A percentile compares a stretch with the other conserved stretches of the same genome.
phyloP scores from a whole-genome alignment of 2,113 vertebrate genomes.

The Pimephales promelas region DNA sequence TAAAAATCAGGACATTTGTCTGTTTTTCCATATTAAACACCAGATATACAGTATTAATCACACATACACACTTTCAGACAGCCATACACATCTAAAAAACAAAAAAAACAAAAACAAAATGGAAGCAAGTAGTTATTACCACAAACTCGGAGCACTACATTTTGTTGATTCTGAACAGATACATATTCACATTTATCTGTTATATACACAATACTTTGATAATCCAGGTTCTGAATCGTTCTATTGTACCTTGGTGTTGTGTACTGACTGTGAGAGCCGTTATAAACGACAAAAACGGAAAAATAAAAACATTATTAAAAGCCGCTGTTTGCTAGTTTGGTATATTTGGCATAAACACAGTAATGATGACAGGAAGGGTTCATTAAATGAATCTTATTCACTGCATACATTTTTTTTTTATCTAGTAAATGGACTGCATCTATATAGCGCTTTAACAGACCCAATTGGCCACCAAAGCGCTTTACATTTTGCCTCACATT shows the following conservation, averaged over 20 bases:
- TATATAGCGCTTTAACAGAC: no score
- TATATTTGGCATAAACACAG: constrained; percentile 70
- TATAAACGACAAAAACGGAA: constrained; percentile 67
- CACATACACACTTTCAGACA: constrained; percentile 67
- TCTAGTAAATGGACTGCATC: background rate
- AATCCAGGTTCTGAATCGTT: constrained; percentile 62
- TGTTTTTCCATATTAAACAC: constrained; percentile 73
- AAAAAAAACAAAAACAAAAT: constrained; percentile 67
- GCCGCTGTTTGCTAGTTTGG: constrained; percentile 54
- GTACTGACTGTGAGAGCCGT: constrained; percentile 63
- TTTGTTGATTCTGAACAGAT: constrained; percentile 74
- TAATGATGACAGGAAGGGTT: constrained; percentile 48
- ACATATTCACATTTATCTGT: constrained; percentile 80
- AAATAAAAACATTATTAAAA: constrained; percentile 45
- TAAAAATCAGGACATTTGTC: constrained; percentile 71
- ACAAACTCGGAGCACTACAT: constrained; percentile 76
- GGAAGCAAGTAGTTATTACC: constrained; percentile 75
- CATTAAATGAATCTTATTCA: constrained; percentile 35
- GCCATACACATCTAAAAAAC: constrained; percentile 68
- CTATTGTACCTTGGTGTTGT: constrained; percentile 71
- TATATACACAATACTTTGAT: constrained; percentile 75
- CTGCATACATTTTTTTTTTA: background rate
- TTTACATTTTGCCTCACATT: no score
- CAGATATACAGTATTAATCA: constrained; percentile 82
- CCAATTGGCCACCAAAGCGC: no score